These are phyloP conservation scores for Campaea margaritaria DNA, from an alignment of 2,888 invertebrate species.

Conservation along the genomic window DNA sequence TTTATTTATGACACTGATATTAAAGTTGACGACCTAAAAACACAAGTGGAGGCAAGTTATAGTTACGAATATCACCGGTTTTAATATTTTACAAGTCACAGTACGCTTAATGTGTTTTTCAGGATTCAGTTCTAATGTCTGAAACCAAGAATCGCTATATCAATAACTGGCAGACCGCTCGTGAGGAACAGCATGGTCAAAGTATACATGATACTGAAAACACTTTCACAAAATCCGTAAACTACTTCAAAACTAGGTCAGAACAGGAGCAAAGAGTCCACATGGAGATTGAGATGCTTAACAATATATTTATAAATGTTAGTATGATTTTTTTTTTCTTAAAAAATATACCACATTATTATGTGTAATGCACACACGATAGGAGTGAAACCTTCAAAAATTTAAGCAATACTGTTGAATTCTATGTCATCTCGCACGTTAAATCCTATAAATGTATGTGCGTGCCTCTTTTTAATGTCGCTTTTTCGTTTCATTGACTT, in stretches of 20 bases:
- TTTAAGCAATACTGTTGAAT: no score
- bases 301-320: constrained; percentile 70
- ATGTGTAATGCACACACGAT: no score
- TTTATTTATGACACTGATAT: constrained; percentile 63
- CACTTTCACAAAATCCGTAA: constrained; percentile 48
- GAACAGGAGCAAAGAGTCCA: constrained; percentile 74
- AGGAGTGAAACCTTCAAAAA: no score
- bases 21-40: constrained; percentile 55
- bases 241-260: constrained; percentile 57
- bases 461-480: no score
- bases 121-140: constrained; percentile 49
- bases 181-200: constrained; percentile 67
- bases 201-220: constrained; percentile 56
- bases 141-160: constrained; percentile 64
- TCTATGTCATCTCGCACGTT: no score
- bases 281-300: constrained; percentile 69
- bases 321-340: no score
- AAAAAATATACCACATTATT: no score
- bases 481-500: no score
- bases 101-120: constrained; percentile 1
- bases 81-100: no score
- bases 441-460: no score
- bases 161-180: constrained; percentile 67
- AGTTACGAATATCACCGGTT: no score
- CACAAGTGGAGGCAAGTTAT: constrained; percentile 65